These are phyloP conservation scores for Lerista edwardsae DNA, from an alignment of 2,797 vertebrate genomes.

Conservation along the genomic window DNA sequence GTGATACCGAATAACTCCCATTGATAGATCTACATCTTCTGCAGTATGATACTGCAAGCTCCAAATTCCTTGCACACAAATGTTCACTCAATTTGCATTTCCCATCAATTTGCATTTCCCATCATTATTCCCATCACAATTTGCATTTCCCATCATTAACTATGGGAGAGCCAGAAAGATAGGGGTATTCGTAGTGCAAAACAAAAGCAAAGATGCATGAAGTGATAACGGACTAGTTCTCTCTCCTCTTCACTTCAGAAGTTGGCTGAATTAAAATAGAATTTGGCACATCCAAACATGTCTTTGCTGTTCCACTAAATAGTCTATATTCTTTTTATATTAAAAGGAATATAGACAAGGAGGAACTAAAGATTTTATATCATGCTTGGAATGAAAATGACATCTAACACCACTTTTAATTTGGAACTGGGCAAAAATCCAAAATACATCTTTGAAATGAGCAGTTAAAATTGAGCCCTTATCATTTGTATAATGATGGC, in stretches of 20 bases:
- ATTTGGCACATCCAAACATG: too few relatives aligned
- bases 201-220: neutral
- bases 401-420: neutral
- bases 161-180: neutral
- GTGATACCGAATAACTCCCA: neutral
- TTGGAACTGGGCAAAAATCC: constrained; percentile 12
- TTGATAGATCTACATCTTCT: neutral
- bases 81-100: neutral
- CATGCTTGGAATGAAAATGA: neutral
- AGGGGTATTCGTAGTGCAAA: neutral
- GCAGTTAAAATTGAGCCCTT: neutral
- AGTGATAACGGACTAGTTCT: neutral
- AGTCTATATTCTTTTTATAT: neutral
- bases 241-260: neutral
- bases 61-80: too few relatives aligned
- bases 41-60: neutral
- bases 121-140: neutral
- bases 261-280: too few relatives aligned
- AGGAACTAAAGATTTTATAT: neutral
- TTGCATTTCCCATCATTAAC: neutral
- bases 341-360: neutral
- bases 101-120: neutral
- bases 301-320: neutral
- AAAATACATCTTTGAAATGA: constrained; percentile 27
- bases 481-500: constrained; percentile 22